Conservation (phyloP, 2,797 vertebrate genomes). For the Delichon dasypus region DNA sequence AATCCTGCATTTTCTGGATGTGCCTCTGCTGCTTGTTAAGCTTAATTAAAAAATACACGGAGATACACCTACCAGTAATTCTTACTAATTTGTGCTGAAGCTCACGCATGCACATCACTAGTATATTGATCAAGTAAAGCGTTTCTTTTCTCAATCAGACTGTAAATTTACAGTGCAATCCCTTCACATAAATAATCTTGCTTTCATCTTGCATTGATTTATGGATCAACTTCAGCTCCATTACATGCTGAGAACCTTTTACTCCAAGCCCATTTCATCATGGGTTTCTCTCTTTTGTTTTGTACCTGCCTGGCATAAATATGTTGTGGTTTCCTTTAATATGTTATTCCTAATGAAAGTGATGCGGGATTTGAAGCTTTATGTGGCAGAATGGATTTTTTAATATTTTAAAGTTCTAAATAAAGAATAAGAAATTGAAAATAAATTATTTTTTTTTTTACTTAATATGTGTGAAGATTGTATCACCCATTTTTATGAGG, state of each 20-base stretch:
- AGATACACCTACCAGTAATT: background rate
- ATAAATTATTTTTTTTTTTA: background rate
- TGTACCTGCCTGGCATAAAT: conserved; percentile 67
- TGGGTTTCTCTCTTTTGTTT: conserved; percentile 45
- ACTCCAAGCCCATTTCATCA: conserved; percentile 55
- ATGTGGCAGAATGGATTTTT: background rate
- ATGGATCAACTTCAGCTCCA: conserved; percentile 60
- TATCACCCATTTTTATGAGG: background rate
- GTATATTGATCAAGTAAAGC: conserved; percentile 11
- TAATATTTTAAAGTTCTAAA: background rate
- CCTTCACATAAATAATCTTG: conserved; percentile 63
- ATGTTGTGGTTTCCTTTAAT: conserved; percentile 31
- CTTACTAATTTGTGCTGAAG: conserved; percentile 8
- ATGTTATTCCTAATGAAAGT: background rate
- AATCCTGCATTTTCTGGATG: background rate
- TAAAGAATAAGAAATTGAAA: background rate
- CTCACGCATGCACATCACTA: background rate
- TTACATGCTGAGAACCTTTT: conserved; percentile 56
- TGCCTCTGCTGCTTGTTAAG: background rate
- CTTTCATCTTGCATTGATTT: conserved; percentile 77
- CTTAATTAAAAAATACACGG: background rate
- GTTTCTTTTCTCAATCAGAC: conserved; percentile 29
- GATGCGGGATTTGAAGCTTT: conserved; percentile 36
- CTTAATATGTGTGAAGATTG: background rate
- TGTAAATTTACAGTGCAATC: conserved; percentile 65